Base-by-base conservation (phyloP, 2,888 invertebrate genomes). In the Xestia xanthographa region DNA sequence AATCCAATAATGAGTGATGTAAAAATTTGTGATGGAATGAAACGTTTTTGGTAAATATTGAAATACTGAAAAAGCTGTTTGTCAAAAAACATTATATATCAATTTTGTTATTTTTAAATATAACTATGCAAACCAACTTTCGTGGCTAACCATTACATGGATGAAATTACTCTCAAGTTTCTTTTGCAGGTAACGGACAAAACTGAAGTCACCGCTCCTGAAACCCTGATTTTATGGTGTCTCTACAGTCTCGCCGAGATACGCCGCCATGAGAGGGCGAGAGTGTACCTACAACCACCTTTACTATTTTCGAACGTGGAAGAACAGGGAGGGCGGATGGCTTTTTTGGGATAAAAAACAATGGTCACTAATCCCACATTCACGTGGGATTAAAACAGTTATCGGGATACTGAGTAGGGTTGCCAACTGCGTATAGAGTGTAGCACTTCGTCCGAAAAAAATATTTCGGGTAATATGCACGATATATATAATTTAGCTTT, bases 351-450 rank as follows among this genome's bases (percentile, higher is more conserved):
- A 12, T 12, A 45, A 75, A 62, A 69, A n/a, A 56, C 26, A 29
- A 4, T 38, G 14, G 11, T 41, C 53, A 0, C 53, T 69, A 56
- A 53, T 29, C n/a, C 17, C n/a, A 29, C 29, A 62, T 38, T n/a
- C 45, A 34, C 56, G 12, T 58, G 45, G 14, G 50, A 66, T 63
- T 50, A 56, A 56, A 43, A 26, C 63, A 14, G 63, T 66, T 66
- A 69, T 66, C 26, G 22, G n/a, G 14, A 50, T 38, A 45, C 34
- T 12, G 43, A 66, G 65, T 56, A 65, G 38, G 56, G 56, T 29
- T 56, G 26, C 6, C 56, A 14, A 29, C 56, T 56, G 26, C 17
- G 6, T 26, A 14, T n/a, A 12, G 12, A 53, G n/a, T 53, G n/a
- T 43, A 43, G 41, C 41, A 41, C 41, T 41, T 41, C 9, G 9